Conservation (phyloP, 64 coral and sea anemone genomes). For the Dendrophyllia cribrosa region DNA sequence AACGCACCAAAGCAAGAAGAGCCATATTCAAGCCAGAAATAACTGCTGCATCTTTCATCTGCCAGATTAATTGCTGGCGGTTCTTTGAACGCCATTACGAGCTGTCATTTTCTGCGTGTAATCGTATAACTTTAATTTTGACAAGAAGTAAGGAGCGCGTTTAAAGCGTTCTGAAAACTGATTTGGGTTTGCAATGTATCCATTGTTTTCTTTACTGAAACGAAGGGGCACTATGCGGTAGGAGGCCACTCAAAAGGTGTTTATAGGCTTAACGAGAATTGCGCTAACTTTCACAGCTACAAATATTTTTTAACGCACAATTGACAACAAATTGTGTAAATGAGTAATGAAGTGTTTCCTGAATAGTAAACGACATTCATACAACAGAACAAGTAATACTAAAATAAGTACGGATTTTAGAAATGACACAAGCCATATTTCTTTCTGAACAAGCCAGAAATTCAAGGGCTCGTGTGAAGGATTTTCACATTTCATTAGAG, state of each 20-base stretch:
- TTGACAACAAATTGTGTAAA: conserved; percentile 46
- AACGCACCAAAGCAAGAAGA: conserved; percentile 5
- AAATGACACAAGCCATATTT: background rate
- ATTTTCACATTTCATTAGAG: background rate
- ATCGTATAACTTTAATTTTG: conserved; percentile 32
- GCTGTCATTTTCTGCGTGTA: conserved; percentile 49
- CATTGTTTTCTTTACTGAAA: background rate
- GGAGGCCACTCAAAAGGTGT: background rate
- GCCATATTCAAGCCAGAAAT: background rate
- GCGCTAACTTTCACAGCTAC: background rate
- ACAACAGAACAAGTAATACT: background rate
- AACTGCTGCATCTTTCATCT: conserved; percentile 15
- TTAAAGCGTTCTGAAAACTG: background rate
- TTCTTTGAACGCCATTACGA: background rate
- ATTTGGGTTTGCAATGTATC: background rate
- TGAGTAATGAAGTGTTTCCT: conserved; percentile 39
- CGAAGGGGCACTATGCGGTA: background rate
- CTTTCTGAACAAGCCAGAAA: no score
- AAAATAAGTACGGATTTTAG: background rate
- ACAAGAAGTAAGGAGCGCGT: conserved; percentile 3
- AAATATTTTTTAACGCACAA: conserved; percentile 29
- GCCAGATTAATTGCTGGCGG: conserved; percentile 43
- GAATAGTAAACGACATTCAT: background rate
- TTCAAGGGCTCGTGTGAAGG: background rate
- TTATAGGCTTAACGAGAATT: conserved; percentile 9